Evolutionary conservation across 2,797 vertebrate species (phyloP), one percentile per base, ranked within the genome.

Genomic region (Pachyuromys duprasi): DNA sequence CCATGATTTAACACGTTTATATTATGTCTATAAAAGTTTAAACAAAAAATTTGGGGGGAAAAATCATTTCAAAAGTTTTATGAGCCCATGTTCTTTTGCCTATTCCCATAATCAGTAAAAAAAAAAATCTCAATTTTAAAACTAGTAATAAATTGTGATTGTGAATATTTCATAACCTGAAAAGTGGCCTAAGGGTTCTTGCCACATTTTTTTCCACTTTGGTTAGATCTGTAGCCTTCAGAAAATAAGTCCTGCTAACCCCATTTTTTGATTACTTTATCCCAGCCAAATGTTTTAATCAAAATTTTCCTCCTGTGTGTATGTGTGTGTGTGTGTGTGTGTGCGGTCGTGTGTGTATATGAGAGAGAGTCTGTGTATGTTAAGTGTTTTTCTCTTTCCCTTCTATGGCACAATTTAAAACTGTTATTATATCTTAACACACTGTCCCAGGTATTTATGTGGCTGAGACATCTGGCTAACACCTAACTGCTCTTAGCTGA

Each of bases 41-140:
- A 69, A n/a, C n/a, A 91, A 90, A 75, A 60, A 36, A 22, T 8
- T 18, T 1, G 39, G 65, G 24, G 28, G 72, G 26, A 75, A 65
- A 45, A 31, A 3, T 31, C 45, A 2, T 81, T 86, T 78, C 84
- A n/a, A n/a, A 5, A 26, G 26, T 96, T 89, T 89, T 1, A 20
- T 93, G 31, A 95, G 75, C 83, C 62, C 17, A 2, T 94, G 4
- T n/a, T 36, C 60, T 78, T 69, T 22, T 17, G 45, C 45, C 20
- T 69, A 15, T 49, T 69, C 12, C 31, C 18, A 53, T 86, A 70
- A 55, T 55, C 45, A 86, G 33, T 86, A 65, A 87, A 75, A 75
- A 24, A 70, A 65, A 87, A 75, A 75, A 24, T 89, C 57, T 94
- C 70, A 20, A 89, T 93, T 93, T 95, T 86, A 91, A 33, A 62